These are phyloP conservation scores for Numenius arquata DNA, from an alignment of 2,113 vertebrate species.

Conservation along the genomic window DNA sequence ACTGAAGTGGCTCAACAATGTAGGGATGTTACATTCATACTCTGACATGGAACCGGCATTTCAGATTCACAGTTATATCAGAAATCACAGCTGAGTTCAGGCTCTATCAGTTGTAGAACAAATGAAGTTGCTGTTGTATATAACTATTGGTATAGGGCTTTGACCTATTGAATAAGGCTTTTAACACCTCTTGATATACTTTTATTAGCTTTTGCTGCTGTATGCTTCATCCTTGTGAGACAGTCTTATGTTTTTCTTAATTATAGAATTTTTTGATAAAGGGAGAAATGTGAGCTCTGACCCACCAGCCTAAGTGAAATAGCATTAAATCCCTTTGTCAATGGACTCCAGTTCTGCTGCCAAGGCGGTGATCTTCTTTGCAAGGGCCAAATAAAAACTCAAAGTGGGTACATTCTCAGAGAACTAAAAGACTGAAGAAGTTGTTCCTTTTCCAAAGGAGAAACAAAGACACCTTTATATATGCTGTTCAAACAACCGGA, in stretches of 20 bases:
- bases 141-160: no score
- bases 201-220: background rate
- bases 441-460: background rate
- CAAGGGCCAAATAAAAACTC: background rate
- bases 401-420: background rate
- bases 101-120: background rate
- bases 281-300: background rate
- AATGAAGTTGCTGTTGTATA: background rate
- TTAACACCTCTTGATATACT: background rate
- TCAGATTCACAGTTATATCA: background rate
- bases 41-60: background rate
- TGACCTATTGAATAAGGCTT: background rate
- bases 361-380: background rate
- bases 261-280: background rate
- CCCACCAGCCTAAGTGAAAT: background rate
- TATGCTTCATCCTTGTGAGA: background rate
- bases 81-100: background rate
- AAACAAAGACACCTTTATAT: constrained; percentile 43
- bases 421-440: background rate
- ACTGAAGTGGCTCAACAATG: background rate
- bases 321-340: background rate
- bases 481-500: background rate
- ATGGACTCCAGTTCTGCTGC: background rate
- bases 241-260: background rate
- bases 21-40: background rate